Conservation (phyloP, 2,888 invertebrate genomes). For the Incurvaria masculella region DNA sequence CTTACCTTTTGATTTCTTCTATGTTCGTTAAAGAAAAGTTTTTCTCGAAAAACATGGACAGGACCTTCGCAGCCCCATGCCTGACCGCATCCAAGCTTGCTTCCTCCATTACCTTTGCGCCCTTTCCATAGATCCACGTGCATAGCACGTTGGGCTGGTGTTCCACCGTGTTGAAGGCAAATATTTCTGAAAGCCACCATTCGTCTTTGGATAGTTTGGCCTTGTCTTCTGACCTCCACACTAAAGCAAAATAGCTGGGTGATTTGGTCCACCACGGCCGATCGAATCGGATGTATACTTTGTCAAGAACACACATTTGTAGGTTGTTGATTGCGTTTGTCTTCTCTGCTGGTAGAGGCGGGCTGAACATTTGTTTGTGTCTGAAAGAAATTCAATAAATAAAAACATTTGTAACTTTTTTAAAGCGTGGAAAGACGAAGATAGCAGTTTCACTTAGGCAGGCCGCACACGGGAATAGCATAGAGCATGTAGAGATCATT, state of each 20-base stretch:
- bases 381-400: slow-evolving; percentile 22
- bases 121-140: slow-evolving; percentile 64
- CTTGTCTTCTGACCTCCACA: slow-evolving; percentile 57
- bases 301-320: slow-evolving; percentile 64
- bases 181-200: slow-evolving; percentile 61
- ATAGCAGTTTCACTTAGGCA: no score
- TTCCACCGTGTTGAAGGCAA: slow-evolving; percentile 58
- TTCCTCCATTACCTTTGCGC: slow-evolving; percentile 60
- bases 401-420: no score
- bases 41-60: slow-evolving; percentile 50
- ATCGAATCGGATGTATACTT: slow-evolving; percentile 67
- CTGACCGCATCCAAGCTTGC: slow-evolving; percentile 49
- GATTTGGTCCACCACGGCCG: slow-evolving; percentile 60
- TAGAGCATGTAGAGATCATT: no score
- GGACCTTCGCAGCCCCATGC: slow-evolving; percentile 49
- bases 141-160: slow-evolving; percentile 59
- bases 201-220: slow-evolving; percentile 37
- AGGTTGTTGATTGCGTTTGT: slow-evolving; percentile 56
- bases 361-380: slow-evolving; percentile 54
- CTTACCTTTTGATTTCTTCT: slow-evolving; percentile 49
- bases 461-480: no score
- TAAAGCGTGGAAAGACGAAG: no score
- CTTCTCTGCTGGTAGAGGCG: slow-evolving; percentile 54
- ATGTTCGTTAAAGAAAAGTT: slow-evolving; percentile 56
- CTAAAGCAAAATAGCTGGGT: slow-evolving; percentile 45